phyloP scores from a whole-genome alignment of 1,140 invertebrate genomes.

The Caenorhabditis inopinata region DNA sequence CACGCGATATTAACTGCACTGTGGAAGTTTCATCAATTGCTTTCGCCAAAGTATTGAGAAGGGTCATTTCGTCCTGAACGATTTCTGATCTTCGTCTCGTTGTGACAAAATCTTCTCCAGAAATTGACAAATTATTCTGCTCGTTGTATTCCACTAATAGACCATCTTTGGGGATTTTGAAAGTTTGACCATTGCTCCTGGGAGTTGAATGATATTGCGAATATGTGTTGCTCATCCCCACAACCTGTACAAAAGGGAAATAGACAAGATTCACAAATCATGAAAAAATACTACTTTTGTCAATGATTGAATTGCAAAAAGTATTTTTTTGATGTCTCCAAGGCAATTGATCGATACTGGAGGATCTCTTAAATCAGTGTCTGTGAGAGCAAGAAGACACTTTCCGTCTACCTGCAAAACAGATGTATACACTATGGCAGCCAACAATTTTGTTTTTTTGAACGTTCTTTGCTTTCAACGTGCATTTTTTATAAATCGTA shows the following conservation, averaged over 20 bases:
- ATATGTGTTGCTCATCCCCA: not conserved
- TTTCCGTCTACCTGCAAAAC: constrained; percentile 53
- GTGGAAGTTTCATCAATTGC: not conserved
- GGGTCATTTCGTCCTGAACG: not conserved
- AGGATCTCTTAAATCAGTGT: constrained; percentile 51
- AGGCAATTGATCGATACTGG: constrained; percentile 48
- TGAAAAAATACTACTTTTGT: not conserved
- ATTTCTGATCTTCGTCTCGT: constrained; percentile 29
- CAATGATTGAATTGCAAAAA: constrained; percentile 35
- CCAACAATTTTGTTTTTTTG: no score
- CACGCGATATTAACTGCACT: constrained; percentile 47
- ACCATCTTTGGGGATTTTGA: not conserved
- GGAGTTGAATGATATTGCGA: not conserved
- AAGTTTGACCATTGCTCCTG: not conserved
- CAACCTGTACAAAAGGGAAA: constrained; percentile 28
- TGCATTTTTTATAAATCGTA: no score
- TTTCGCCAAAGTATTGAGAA: not conserved
- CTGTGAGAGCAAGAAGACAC: constrained; percentile 48
- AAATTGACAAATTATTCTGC: constrained; percentile 30
- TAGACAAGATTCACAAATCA: no score
- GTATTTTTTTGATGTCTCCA: constrained; percentile 53
- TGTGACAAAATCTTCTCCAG: constrained; percentile 32
- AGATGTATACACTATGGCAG: no score
- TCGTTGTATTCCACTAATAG: constrained; percentile 28
- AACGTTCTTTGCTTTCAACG: no score